Percentiles rank a stretch among this genome's conserved stretches.
Evolutionary conservation across 2,113 vertebrate genomes (phyloP).

Genomic region (Pelusios castaneus): DNA sequence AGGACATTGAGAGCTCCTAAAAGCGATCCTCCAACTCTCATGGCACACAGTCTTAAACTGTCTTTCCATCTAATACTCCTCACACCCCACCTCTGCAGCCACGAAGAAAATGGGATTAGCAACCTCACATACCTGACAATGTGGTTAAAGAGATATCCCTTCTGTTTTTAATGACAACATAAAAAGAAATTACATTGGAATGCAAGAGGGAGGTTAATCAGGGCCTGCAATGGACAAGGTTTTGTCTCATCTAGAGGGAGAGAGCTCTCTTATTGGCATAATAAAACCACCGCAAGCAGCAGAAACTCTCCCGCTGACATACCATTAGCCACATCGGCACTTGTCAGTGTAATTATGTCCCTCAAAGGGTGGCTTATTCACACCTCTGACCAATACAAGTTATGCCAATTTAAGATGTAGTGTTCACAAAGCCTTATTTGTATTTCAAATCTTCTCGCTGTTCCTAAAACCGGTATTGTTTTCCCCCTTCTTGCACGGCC

Average conservation of each 20-base stretch:
- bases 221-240: rapidly evolving
- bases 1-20: background rate
- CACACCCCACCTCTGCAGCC: background rate
- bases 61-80: background rate
- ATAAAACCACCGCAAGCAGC: too few relatives aligned
- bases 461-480: background rate
- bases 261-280: too few relatives aligned
- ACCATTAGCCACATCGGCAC: too few relatives aligned
- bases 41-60: background rate
- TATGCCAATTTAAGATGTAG: too few relatives aligned
- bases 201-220: background rate
- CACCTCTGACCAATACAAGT: too few relatives aligned
- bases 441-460: background rate
- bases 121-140: background rate
- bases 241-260: background rate
- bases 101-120: background rate
- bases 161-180: background rate
- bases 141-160: background rate
- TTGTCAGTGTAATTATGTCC: too few relatives aligned
- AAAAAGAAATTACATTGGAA: background rate
- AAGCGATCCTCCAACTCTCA: background rate
- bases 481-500: background rate
- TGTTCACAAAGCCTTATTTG: background rate
- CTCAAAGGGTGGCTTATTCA: too few relatives aligned
- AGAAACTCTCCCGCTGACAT: too few relatives aligned